Base-by-base conservation (phyloP, 2,888 invertebrate species). In the Trichopoda pennipes region DNA sequence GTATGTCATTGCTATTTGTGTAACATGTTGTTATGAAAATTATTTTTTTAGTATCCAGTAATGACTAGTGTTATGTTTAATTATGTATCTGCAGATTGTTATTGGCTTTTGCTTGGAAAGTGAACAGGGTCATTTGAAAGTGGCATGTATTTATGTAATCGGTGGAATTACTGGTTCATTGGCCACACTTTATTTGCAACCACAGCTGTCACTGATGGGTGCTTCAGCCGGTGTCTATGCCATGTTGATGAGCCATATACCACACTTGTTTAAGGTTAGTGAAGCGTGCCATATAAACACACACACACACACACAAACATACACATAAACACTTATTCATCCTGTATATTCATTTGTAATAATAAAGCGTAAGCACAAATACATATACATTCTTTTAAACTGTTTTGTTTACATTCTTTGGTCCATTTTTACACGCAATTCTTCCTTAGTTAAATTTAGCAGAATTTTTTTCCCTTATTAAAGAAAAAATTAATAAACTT, bases 221-320 rank as follows among this genome's bases (percentile, higher is more conserved):
- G 96, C 97, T 47, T 97, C 97, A 0, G 97, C 96, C 1, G 98
- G 97, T 9, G 96, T 97, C 73, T 98, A 97, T 90, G 96, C 97
- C 28, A 92, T 98, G 85, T 93, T 98, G 81, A 95, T 96, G 66
- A 96, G 97, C 82, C 96, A 98, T 90, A 92, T 97, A 74, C 94
- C 97, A 64, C 96, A 98, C 91, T 94, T 97, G 84, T 92, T 95
- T 88, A 92, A 96, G 92, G 94, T 94, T 61, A 83, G 80, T 83
- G 79, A 79, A 82, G 82, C 82, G 75, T 76, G n/a, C 6, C 19
- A 14, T 12, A 1, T 28, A 28, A 4, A 28, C 6, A 2, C 8
- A 28, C 8, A 7, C 1, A 28, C 8, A 28, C 8, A 28, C 28
- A 2, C 8, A 28, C 28, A 28, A 6, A 28, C 28, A 28, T 8